Evolutionary conservation across 2,888 invertebrate genomes (phyloP), one percentile per base, ranked within the genome.

Genomic region (Entomobrya multifasciata): DNA sequence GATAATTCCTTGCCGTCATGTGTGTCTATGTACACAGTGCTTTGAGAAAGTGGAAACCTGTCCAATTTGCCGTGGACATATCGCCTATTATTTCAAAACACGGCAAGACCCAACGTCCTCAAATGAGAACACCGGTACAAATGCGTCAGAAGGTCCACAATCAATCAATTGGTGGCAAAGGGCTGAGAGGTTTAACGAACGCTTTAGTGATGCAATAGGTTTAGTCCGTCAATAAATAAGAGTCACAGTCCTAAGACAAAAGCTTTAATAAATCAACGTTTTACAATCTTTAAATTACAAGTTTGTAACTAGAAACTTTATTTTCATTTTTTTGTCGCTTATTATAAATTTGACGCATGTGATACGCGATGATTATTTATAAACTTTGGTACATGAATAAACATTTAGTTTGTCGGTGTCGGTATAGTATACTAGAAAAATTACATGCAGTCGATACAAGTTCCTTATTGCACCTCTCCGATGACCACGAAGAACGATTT

Each of bases 1-100:
- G 49, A 93, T 97, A 82, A 93, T 97, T 91, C 97, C 97, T 0
- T 97, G 97, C 93, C 92, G 96, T 20, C 97, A 97, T 93, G 96
- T 97, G 4, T 97, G 97, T 91, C 95, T 97, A 49, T 97, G 97
- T 92, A 95, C 95, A 27, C 94, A 95, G 65, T 97, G 97, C 92
- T 95, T 97, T 92, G 94, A 95, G 65, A 96, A 96, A 92, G 93
- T 97, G 90, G 96, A 96, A 92, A 44, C 17, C 11, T 89, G 89
- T 65, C 89, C 89, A 1, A 89, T 89, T 22, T 89, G 89, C 22
- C 79, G 89, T 2, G 89, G 89, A 15, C 44, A 74, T 17, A 88
- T 89, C 20, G 25, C 76, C n/a, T 88, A 84, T 80, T 89, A 77
- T 47, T 89, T 89, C 57, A 86, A 76, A 81, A 89, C 89, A 49